These are phyloP conservation scores for Leucophenga varia DNA, from an alignment of 1,140 invertebrate genomes.

Conservation along the genomic window DNA sequence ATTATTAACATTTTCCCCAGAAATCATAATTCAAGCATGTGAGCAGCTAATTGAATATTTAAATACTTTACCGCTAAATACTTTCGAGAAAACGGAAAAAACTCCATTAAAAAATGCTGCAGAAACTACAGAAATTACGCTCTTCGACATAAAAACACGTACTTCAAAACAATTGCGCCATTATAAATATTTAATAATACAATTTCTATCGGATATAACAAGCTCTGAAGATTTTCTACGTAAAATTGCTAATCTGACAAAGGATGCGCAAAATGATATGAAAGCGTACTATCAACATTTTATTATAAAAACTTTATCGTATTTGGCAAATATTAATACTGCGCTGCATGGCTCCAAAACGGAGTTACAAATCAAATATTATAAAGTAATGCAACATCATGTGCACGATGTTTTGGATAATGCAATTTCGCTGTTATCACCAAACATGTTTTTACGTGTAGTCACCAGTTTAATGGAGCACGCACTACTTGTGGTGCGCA, in stretches of 20 bases:
- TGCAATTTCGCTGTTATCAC: slow-evolving; percentile 75
- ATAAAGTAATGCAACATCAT: slow-evolving; percentile 75
- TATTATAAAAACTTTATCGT: slow-evolving; percentile 68
- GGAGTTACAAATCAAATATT: slow-evolving; percentile 68
- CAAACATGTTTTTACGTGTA: slow-evolving; percentile 74
- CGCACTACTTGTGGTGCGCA: slow-evolving; percentile 67
- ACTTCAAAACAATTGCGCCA: slow-evolving; percentile 75
- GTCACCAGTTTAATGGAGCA: slow-evolving; percentile 71
- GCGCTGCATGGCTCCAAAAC: slow-evolving; percentile 50
- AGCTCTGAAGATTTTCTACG: slow-evolving; percentile 69
- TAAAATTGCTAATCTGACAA: slow-evolving; percentile 59
- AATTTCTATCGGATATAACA: slow-evolving; percentile 69
- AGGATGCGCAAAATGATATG: slow-evolving; percentile 57
- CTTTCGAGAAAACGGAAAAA: slow-evolving; percentile 30
- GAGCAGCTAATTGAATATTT: slow-evolving; percentile 68
- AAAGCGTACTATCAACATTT: slow-evolving; percentile 66
- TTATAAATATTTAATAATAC: slow-evolving; percentile 76
- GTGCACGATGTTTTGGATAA: slow-evolving; percentile 76
- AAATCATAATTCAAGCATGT: slow-evolving; percentile 66
- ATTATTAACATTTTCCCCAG: slow-evolving; percentile 68
- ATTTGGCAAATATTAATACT: slow-evolving; percentile 66
- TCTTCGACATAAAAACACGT: slow-evolving; percentile 69
- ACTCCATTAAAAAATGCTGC: slow-evolving; percentile 24
- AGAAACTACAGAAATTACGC: slow-evolving; percentile 60
- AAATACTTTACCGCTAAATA: slow-evolving; percentile 64